Evolutionary conservation across 2,797 vertebrate species (phyloP).

Genomic region (Alcedo atthis): DNA sequence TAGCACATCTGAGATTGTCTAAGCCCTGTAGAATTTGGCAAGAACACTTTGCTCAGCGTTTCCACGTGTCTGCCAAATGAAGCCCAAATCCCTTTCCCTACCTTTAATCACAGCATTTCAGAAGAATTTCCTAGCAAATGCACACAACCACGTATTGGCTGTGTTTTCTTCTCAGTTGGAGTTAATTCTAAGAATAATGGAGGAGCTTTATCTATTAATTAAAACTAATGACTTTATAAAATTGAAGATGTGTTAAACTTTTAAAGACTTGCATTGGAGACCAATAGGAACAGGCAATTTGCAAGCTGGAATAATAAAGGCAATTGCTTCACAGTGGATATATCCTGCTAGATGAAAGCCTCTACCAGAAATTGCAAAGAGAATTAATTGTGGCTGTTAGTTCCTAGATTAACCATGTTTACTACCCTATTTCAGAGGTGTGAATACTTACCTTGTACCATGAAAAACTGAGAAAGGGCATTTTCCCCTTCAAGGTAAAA

Average conservation of each 20-base stretch:
- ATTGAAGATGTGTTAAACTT: conserved; percentile 50
- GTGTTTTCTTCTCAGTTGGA: background rate
- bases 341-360: conserved; percentile 1
- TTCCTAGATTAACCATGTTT: background rate
- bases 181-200: conserved; percentile 47
- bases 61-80: background rate
- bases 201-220: conserved; percentile 67
- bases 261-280: background rate
- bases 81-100: background rate
- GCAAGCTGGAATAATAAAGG: conserved; percentile 24
- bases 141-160: background rate
- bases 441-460: background rate
- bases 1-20: background rate
- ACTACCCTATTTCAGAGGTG: background rate
- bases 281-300: conserved; percentile 44
- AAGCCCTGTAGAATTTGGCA: background rate
- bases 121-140: conserved; percentile 25
- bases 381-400: conserved; percentile 20
- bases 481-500: background rate
- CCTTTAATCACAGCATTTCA: conserved; percentile 23
- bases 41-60: background rate
- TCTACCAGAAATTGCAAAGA: background rate
- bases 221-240: conserved; percentile 68
- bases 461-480: background rate
- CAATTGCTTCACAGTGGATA: conserved; percentile 49